phyloP scores from a whole-genome alignment of 2,888 invertebrate genomes.

The Spicauda simplicius region DNA sequence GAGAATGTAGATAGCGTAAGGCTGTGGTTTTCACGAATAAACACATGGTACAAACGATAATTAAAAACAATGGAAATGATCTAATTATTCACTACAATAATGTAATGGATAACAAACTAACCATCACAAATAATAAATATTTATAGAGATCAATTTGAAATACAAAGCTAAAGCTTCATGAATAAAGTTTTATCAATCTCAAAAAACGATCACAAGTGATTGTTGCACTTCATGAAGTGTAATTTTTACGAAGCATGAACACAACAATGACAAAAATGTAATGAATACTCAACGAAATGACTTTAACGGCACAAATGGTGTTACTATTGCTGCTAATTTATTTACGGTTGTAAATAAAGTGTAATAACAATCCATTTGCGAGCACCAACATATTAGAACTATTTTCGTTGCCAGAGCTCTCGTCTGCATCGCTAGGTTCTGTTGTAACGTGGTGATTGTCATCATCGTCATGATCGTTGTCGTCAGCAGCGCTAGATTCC shows the following conservation, averaged over 20 bases:
- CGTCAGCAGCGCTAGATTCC: constrained; percentile 2
- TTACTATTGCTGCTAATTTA: constrained; percentile 9
- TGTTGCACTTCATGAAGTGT: not conserved
- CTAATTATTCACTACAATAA: not conserved
- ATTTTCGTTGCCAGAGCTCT: constrained; percentile 11
- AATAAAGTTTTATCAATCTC: not conserved
- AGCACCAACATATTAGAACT: constrained; percentile 10
- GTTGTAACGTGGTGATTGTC: constrained; percentile 8
- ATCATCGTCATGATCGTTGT: not conserved
- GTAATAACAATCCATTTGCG: constrained; percentile 16
- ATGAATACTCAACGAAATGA: not conserved
- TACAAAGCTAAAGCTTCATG: constrained; percentile 10
- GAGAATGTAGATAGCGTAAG: not conserved
- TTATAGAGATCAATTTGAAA: constrained; percentile 16
- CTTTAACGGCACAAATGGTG: not conserved
- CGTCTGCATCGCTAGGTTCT: constrained; percentile 10
- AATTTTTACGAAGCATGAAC: not conserved
- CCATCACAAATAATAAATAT: not conserved
- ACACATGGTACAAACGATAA: no score
- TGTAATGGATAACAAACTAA: not conserved
- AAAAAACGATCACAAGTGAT: not conserved
- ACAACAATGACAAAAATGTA: not conserved
- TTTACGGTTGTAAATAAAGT: constrained; percentile 30
- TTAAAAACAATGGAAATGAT: not conserved
- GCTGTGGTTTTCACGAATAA: no score